Evolutionary conservation across 2,797 vertebrate species (phyloP).

Genomic region (Pseudochaenichthys georgianus): DNA sequence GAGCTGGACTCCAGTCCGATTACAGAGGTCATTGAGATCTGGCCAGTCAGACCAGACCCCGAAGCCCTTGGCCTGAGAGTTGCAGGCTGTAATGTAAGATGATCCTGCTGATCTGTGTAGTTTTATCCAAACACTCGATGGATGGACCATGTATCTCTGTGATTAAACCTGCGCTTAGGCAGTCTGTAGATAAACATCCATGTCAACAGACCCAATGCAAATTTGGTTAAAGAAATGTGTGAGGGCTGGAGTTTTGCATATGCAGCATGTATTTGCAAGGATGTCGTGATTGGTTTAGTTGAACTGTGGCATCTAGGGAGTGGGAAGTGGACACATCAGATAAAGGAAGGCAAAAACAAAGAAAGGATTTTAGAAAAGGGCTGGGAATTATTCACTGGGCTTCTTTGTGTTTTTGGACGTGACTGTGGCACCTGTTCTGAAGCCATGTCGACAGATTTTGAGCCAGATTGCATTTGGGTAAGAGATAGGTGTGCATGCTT

Average conservation of each 20-base stretch:
- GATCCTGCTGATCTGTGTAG: conserved; percentile 9
- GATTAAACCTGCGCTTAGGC: conserved; percentile 34
- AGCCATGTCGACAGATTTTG: conserved; percentile 50
- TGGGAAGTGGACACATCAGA: conserved; percentile 4
- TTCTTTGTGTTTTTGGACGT: neutral
- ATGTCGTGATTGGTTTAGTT: conserved; percentile 22
- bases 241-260: conserved; percentile 66
- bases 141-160: conserved; percentile 13
- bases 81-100: neutral
- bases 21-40: no score
- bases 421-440: neutral
- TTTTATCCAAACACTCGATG: conserved; percentile 18
- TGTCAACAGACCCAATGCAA: conserved; percentile 38
- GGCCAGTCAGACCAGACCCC: no score
- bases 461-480: conserved; percentile 71
- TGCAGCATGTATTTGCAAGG: neutral
- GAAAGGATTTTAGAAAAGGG: neutral
- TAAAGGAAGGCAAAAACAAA: conserved; percentile 7
- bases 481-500: conserved; percentile 28
- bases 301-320: neutral
- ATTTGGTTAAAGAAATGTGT: conserved; percentile 79
- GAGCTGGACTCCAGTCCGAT: no score
- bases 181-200: conserved; percentile 35
- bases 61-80: no score
- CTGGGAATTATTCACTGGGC: neutral